Conservation (phyloP, 1,140 invertebrate species). For the Parasteatoda tepidariorum region DNA sequence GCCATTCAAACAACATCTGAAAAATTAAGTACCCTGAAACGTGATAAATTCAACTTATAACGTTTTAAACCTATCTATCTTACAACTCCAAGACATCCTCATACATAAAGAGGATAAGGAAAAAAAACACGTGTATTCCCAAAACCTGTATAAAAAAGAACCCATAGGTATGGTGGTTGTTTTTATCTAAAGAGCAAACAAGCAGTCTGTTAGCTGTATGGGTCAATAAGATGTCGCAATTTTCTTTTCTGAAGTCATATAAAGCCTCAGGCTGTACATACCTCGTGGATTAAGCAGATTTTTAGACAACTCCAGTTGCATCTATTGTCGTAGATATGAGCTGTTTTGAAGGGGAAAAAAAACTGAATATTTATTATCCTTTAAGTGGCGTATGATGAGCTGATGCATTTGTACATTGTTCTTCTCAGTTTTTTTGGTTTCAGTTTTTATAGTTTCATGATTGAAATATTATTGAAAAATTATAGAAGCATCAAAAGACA, state of each 20-base stretch:
- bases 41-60: constrained; percentile 46
- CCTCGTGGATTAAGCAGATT: too few species aligned
- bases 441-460: too few species aligned
- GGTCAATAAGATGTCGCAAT: constrained; percentile 41
- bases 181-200: constrained; percentile 40
- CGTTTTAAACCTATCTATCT: constrained; percentile 37
- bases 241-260: neutral
- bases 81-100: constrained; percentile 27
- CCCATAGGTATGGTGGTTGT: neutral
- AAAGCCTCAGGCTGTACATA: too few species aligned
- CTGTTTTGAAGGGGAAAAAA: too few species aligned
- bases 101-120: neutral
- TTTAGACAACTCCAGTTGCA: too few species aligned
- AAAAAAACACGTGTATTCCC: neutral
- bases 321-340: too few species aligned
- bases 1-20: neutral
- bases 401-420: too few species aligned
- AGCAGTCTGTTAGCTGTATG: constrained; percentile 19
- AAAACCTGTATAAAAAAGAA: neutral
- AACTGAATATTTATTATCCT: too few species aligned
- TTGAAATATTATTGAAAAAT: too few species aligned
- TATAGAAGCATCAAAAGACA: too few species aligned
- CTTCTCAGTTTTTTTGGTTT: too few species aligned
- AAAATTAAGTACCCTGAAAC: constrained; percentile 39
- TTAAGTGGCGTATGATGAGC: too few species aligned